Evolutionary conservation across 1,140 invertebrate genomes (phyloP).

Genomic region (Leptoteleia sp.): DNA sequence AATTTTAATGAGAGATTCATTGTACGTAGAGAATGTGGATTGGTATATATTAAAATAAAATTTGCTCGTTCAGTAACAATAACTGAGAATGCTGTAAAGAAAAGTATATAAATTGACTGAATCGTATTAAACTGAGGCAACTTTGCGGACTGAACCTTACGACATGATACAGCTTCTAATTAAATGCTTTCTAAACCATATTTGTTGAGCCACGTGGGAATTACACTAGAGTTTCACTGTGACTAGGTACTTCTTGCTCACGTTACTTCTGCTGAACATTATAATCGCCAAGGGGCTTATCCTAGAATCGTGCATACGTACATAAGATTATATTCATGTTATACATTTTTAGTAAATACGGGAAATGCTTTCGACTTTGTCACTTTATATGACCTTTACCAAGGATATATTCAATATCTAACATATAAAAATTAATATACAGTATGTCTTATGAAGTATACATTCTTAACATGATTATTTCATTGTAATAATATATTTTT

Average conservation of each 20-base stretch:
- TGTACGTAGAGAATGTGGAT: too few species aligned
- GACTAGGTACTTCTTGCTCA: conserved; percentile 40
- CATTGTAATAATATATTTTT: too few species aligned
- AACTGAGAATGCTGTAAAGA: conserved; percentile 20
- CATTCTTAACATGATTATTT: too few species aligned
- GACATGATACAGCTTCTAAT: conserved; percentile 42
- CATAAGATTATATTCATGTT: conserved; percentile 26
- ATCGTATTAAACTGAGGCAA: conserved; percentile 46
- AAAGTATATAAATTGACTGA: conserved; percentile 45
- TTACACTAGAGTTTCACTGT: conserved; percentile 51
- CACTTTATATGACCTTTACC: too few species aligned
- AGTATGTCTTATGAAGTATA: too few species aligned
- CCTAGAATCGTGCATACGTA: conserved; percentile 30
- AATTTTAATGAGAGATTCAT: too few species aligned
- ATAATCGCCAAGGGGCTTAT: conserved; percentile 51
- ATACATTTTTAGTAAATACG: conserved; percentile 21
- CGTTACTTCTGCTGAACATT: conserved; percentile 45
- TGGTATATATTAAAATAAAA: conserved; percentile 21
- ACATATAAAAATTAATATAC: neutral
- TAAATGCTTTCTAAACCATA: conserved; percentile 52
- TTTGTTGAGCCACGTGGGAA: conserved; percentile 46
- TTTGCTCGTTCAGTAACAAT: conserved; percentile 13
- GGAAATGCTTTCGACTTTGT: too few species aligned
- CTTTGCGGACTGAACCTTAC: conserved; percentile 29
- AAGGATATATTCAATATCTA: too few species aligned